Evolutionary conservation across 2,113 vertebrate genomes (phyloP), one percentile per base, ranked within the genome.

Genomic region (Oenanthe melanoleuca): DNA sequence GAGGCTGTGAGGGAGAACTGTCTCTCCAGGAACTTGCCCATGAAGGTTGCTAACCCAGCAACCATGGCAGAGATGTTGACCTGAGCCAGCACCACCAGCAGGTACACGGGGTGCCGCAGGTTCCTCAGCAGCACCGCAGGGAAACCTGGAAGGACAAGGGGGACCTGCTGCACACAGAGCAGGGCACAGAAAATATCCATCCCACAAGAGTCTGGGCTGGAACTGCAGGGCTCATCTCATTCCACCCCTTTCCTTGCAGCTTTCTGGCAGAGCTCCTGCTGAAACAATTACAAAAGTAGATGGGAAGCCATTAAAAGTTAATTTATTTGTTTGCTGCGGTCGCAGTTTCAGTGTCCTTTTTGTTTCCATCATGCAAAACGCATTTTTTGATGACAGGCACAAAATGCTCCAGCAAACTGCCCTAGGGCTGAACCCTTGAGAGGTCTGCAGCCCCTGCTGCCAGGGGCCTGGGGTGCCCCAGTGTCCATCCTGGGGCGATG

Each of bases 11-110:
- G 80, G 29, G 94, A 98, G 95, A 99, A 99, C 84, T 99, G 99
- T 8, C 96, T 97, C 97, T 99, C 99, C 31, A 99, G 98, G 96
- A 99, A 99, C 96, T 99, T 99, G 40, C 98, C 96, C 98, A 99
- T 98, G 94, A 99, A 99, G 0, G 98, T 99, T 28, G 98, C 98
- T 21, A 99, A 94, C 5, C 99, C 99, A 0, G 99, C 98, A 4
- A 98, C 97, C 98, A 99, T 98, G 64, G 98, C 98, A 0, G 98
- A 98, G 80, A 98, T 75, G 93, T 98, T 98, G 42, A 99, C 98
- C 96, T 99, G 99, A 1, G 98, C 98, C 97, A 99, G 93, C 57
- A 99, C 98, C 95, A 99, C 98, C 95, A 99, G 96, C 80, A 99
- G 97, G 94, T 97, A 99, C 83, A 99, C 93, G 1, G 99, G 98